Percentiles rank a stretch among this genome's conserved stretches.
phyloP scores from a whole-genome alignment of 2,888 invertebrate species.

The Athalia rosae region DNA sequence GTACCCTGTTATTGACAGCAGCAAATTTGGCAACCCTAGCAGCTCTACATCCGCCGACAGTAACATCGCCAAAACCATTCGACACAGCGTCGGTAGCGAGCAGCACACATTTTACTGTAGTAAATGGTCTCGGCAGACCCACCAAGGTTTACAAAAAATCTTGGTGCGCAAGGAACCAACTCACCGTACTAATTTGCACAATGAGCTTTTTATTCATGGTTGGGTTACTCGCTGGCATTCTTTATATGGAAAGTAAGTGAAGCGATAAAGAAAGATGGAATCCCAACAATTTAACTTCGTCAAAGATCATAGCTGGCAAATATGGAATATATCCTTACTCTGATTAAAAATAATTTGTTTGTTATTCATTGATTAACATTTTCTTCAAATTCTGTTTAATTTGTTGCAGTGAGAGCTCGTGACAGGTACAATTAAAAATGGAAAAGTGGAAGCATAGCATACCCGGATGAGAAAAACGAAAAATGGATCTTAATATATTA shows the following conservation, averaged over 20 bases:
- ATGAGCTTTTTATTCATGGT: slow-evolving; percentile 89
- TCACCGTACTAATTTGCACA: slow-evolving; percentile 87
- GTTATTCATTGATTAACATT: neutral
- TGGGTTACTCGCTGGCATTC: slow-evolving; percentile 87
- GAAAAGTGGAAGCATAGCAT: neutral
- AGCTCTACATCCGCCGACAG: slow-evolving; percentile 71
- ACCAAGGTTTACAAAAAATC: slow-evolving; percentile 78
- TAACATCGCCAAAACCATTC: slow-evolving; percentile 75
- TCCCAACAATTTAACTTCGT: slow-evolving; percentile 45
- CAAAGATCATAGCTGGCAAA: neutral
- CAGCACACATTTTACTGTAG: slow-evolving; percentile 91
- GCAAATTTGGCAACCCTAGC: slow-evolving; percentile 80
- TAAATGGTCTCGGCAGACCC: slow-evolving; percentile 83
- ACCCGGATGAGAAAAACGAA: slow-evolving; percentile 41
- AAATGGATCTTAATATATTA: slow-evolving; percentile 41
- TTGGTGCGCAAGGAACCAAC: slow-evolving; percentile 87
- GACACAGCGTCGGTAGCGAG: slow-evolving; percentile 87
- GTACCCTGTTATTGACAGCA: slow-evolving; percentile 86
- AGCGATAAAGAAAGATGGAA: neutral
- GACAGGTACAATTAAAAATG: slow-evolving; percentile 66
- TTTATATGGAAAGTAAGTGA: slow-evolving; percentile 89
- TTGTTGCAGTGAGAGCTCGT: slow-evolving; percentile 76
- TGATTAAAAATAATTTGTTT: neutral
- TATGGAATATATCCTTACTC: too few species aligned
- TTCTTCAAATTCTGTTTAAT: slow-evolving; percentile 24